Base-by-base conservation (phyloP, 2,888 invertebrate species). In the Perizoma flavofasciatum region DNA sequence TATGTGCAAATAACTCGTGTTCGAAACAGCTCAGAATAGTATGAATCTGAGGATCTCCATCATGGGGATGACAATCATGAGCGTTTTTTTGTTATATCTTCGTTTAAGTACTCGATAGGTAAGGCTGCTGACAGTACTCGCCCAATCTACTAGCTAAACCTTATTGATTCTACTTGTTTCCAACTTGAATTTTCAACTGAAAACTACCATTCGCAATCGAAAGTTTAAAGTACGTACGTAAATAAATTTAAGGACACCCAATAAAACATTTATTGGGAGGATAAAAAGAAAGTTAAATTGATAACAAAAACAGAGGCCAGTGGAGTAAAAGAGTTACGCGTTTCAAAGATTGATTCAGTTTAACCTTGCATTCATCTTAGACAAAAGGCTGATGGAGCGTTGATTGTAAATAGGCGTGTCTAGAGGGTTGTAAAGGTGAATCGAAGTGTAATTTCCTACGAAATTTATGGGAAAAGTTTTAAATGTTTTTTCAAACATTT, bases 191-290 rank as follows among this genome's bases (percentile, higher is more conserved):
- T 61, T 68, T 67, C 64, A 64, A 53, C 61, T 60, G 43, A 22
- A 61, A 68, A 67, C 55, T 61, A 44, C 60, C 35, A 70, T 65
- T 75, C 68, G 64, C 72, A 73, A 75, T 76, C 72, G 75, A 73
- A 78, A 67, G 74, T 75, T 71, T 65, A 34, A 66, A 71, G 68
- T 58, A 67, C 55, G 65, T 66, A 71, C 55, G 65, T 66, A 71
- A 76, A 72, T 72, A 72, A 74, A 58, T 72, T 71, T 71, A 74
- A 71, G 69, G 71, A 77, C 74, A 75, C 73, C 78, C 73, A 77
- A 79, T 80, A 79, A 81, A 81, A 81, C 79, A 82, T 80, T 80
- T 77, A 79, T 73, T 72, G 75, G 72, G 72, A 57, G 68, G 71
- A 75, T 74, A 75, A 76, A 72, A 75, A 71, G 68, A 72, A 73